These are phyloP conservation scores for Ceyx melanurus DNA, from an alignment of 2,113 vertebrate genomes.

Conservation along the genomic window DNA sequence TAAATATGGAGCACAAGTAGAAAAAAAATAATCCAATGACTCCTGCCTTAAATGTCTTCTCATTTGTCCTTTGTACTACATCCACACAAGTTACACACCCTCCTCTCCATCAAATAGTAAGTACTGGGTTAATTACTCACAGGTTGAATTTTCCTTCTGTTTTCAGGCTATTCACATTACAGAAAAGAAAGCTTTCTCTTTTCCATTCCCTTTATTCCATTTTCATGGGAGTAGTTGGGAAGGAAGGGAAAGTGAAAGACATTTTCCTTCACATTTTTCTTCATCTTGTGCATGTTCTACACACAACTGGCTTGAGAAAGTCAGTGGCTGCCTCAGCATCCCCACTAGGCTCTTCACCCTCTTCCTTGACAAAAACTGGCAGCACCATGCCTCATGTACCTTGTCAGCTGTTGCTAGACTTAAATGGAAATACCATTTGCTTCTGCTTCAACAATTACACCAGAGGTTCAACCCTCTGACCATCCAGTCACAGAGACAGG, in stretches of 20 bases:
- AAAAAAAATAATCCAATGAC: not conserved
- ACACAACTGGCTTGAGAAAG: not conserved
- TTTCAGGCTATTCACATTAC: not conserved
- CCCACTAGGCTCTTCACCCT: not conserved
- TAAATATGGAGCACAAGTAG: not conserved
- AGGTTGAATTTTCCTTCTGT: not conserved
- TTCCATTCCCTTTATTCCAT: not conserved
- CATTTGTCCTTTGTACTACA: not conserved
- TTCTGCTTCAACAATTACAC: not conserved
- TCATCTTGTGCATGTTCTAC: not conserved
- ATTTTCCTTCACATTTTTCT: not conserved
- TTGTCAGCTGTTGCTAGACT: not conserved
- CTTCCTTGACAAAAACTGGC: not conserved
- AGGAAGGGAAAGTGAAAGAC: fast-evolving
- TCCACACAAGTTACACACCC: not conserved
- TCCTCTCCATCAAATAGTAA: not conserved
- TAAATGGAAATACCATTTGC: not conserved
- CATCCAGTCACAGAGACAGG: not conserved
- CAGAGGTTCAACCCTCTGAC: not conserved
- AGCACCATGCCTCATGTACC: not conserved
- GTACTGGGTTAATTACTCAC: not conserved
- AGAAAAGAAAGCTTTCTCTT: not conserved
- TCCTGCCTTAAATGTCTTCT: not conserved
- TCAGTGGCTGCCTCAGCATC: not conserved
- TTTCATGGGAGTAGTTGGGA: not conserved